phyloP scores from a whole-genome alignment of 1,140 invertebrate genomes.

The Akabosia matsudoensis region DNA sequence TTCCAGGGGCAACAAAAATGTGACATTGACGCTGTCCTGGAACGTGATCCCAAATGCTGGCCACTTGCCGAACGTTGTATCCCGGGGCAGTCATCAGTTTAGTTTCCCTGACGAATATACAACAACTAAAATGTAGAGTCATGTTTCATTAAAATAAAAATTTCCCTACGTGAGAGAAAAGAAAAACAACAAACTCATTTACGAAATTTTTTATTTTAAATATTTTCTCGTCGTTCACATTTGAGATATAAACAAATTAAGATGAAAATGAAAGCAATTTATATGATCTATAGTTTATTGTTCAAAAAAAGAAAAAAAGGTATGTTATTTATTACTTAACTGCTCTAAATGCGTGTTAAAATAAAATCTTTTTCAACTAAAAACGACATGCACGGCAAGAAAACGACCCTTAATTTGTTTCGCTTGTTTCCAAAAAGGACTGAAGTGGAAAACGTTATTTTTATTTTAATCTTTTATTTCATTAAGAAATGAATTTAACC shows the following conservation, averaged over 20 bases:
- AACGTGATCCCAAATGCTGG: slow-evolving; percentile 99
- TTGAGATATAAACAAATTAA: too few relatives aligned
- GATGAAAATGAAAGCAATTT: too few relatives aligned
- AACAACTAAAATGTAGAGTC: slow-evolving; percentile 65
- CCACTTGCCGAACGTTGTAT: slow-evolving; percentile 78
- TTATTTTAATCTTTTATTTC: neutral
- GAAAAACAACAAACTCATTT: too few relatives aligned
- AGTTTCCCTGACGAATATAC: slow-evolving; percentile 87
- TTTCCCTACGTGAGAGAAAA: too few relatives aligned
- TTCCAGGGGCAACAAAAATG: slow-evolving; percentile 85
- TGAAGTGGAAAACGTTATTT: neutral
- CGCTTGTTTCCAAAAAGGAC: neutral
- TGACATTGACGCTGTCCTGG: slow-evolving; percentile 91
- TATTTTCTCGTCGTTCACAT: too few relatives aligned
- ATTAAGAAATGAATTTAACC: neutral
- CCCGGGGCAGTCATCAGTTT: slow-evolving; percentile 77
- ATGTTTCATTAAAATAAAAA: neutral
- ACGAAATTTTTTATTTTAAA: neutral
- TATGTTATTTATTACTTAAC: too few relatives aligned
- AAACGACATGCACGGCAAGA: too few relatives aligned
- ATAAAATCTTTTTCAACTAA: too few relatives aligned
- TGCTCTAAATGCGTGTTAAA: too few relatives aligned
- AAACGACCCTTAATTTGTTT: too few relatives aligned
- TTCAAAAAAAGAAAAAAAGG: too few relatives aligned
- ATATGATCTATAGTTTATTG: too few relatives aligned